Conservation (phyloP, 2,888 invertebrate genomes). For the Synergus laeviventris region DNA sequence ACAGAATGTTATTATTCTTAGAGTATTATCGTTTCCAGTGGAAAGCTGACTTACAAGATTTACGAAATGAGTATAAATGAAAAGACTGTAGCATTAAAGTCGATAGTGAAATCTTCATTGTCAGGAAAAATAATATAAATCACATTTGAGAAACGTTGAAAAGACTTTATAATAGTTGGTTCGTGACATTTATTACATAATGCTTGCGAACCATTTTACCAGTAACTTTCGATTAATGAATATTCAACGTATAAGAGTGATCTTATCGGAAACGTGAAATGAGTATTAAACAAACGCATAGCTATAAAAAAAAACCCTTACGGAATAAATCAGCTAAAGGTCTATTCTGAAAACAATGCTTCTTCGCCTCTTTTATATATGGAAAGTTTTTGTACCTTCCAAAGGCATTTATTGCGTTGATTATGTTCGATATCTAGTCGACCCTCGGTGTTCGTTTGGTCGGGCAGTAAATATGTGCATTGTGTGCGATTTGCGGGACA, state of each 20-base stretch:
- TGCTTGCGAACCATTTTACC: not conserved
- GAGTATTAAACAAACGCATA: not conserved
- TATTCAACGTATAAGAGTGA: not conserved
- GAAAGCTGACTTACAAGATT: not conserved
- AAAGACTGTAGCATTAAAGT: not conserved
- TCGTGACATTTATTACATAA: not conserved
- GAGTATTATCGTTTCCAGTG: not conserved
- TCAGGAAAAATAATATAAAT: not conserved
- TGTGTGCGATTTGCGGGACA: conserved; percentile 40
- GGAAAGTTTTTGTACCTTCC: not conserved
- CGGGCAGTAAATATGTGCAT: conserved; percentile 35
- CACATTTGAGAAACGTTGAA: not conserved
- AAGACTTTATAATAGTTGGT: not conserved
- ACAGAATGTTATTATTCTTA: not conserved
- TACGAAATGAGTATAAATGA: not conserved
- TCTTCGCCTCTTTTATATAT: not conserved
- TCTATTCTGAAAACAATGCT: not conserved
- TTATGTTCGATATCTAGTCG: conserved; percentile 32
- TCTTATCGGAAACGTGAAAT: not conserved
- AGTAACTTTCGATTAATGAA: not conserved
- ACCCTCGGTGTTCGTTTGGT: conserved; percentile 29
- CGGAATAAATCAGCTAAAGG: not conserved
- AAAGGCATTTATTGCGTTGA: conserved; percentile 3
- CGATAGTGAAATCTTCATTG: not conserved
- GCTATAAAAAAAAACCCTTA: not conserved